Evolutionary conservation across 2,888 invertebrate genomes (phyloP).

Genomic region (Gibbula magus): DNA sequence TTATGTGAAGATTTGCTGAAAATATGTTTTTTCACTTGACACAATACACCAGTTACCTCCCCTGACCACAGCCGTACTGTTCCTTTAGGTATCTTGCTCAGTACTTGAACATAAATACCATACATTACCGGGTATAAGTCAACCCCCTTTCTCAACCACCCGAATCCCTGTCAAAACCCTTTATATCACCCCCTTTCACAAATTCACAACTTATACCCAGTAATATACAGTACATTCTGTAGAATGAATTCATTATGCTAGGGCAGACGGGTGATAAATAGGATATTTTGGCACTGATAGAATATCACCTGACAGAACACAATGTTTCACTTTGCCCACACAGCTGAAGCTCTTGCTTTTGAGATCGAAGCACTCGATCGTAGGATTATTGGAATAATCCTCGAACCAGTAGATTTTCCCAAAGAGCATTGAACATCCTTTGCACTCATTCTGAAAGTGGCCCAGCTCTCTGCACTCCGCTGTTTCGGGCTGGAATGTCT

Average conservation of each 20-base stretch:
- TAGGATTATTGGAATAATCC: background rate
- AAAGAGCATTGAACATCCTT: background rate
- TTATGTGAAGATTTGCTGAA: too few relatives aligned
- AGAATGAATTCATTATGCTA: background rate
- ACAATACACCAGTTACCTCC: too few relatives aligned
- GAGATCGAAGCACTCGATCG: background rate
- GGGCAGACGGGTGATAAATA: background rate
- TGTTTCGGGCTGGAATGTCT: background rate
- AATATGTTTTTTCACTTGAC: too few relatives aligned
- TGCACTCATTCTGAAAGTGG: background rate
- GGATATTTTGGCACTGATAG: background rate
- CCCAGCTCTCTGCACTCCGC: background rate
- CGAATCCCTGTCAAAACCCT: too few relatives aligned
- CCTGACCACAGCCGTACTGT: too few relatives aligned
- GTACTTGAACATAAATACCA: too few relatives aligned
- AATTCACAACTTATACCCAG: too few relatives aligned
- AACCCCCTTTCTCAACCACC: too few relatives aligned
- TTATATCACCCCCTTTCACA: too few relatives aligned
- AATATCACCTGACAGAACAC: background rate
- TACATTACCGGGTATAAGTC: too few relatives aligned
- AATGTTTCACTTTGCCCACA: background rate
- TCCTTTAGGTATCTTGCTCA: too few relatives aligned
- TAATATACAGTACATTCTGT: background rate
- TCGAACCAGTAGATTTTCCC: constrained; percentile 1
- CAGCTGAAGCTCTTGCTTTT: background rate